These are phyloP conservation scores for Spilogale gracilis DNA, from an alignment of 2,113 vertebrate genomes.

Conservation along the genomic window DNA sequence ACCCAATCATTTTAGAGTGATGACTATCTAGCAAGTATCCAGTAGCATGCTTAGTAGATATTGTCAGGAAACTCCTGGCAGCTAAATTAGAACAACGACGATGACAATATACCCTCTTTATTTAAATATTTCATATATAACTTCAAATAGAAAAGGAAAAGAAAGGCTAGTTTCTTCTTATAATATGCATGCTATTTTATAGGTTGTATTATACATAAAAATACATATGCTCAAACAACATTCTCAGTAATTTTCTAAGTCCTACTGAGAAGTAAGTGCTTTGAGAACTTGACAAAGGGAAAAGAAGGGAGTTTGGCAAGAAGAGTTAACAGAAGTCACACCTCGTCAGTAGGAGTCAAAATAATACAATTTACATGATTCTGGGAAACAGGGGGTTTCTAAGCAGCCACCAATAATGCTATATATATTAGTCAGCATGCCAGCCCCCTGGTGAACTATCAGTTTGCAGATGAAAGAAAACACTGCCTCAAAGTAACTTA, in stretches of 20 bases:
- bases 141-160: constrained; percentile 55
- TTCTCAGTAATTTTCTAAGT: constrained; percentile 61
- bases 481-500: constrained; percentile 62
- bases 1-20: neutral
- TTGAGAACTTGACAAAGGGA: constrained; percentile 67
- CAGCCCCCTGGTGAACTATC: constrained; percentile 60
- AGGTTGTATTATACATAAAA: constrained; percentile 60
- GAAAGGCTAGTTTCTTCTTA: neutral
- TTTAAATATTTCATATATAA: constrained; percentile 47
- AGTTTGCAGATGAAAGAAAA: constrained; percentile 65
- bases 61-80: neutral
- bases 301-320: constrained; percentile 55
- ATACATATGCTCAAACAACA: constrained; percentile 63
- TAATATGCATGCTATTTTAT: constrained; percentile 72
- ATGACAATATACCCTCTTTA: neutral
- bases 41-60: neutral
- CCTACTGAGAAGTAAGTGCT: constrained; percentile 65
- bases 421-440: constrained; percentile 55
- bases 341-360: constrained; percentile 66
- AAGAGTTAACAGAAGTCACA: constrained; percentile 73
- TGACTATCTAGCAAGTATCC: neutral
- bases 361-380: constrained; percentile 68
- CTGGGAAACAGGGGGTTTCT: constrained; percentile 58
- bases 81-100: neutral
- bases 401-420: constrained; percentile 64